Evolutionary conservation across 2,113 vertebrate genomes (phyloP).

Genomic region (Podocnemis expansa): DNA sequence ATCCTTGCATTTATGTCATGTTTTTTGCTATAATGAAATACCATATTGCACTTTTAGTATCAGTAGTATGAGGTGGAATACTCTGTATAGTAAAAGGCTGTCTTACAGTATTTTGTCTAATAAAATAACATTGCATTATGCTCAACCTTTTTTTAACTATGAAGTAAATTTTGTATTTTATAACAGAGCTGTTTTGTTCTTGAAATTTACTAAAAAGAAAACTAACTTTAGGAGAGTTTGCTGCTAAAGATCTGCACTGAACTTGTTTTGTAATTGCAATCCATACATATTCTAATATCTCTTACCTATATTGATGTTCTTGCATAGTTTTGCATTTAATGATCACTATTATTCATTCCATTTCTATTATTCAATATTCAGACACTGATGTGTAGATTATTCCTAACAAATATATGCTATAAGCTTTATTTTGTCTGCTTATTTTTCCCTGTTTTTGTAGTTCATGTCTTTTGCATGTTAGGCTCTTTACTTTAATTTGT

Average conservation of each 20-base stretch:
- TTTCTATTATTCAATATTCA: conserved; percentile 72
- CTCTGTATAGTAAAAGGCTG: neutral
- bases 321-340: conserved; percentile 45
- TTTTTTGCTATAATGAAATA: neutral
- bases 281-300: neutral
- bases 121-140: neutral
- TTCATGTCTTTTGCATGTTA: conserved; percentile 57
- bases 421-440: conserved; percentile 33
- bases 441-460: conserved; percentile 60
- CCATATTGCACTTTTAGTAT: neutral
- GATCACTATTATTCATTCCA: conserved; percentile 66
- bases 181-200: neutral
- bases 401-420: conserved; percentile 62
- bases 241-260: neutral
- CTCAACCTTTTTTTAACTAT: conserved; percentile 5
- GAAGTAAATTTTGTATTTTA: neutral
- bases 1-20: neutral
- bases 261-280: conserved; percentile 28
- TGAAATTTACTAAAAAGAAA: conserved; percentile 23
- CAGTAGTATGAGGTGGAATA: neutral
- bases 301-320: conserved; percentile 36
- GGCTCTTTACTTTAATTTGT: conserved; percentile 55
- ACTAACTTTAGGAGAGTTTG: neutral
- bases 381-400: conserved; percentile 66
- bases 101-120: neutral